phyloP scores from a whole-genome alignment of 37 sponge, comb jelly and placozoan genomes.

The Ianthella basta region DNA sequence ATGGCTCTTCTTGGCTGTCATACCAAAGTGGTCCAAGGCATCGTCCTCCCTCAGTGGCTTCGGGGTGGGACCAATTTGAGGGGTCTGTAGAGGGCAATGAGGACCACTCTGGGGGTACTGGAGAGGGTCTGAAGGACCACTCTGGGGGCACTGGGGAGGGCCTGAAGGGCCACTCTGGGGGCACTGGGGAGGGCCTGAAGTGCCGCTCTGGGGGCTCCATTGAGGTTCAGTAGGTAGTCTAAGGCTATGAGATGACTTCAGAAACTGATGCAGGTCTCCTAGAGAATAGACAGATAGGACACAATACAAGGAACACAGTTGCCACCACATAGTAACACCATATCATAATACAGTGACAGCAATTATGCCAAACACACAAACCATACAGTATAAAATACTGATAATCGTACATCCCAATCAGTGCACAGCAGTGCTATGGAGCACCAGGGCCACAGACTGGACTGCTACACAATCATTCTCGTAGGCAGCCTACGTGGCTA shows the following conservation, averaged over 20 bases:
- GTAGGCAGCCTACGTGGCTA: too few species aligned
- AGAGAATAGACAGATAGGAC: neutral
- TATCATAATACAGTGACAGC: too few species aligned
- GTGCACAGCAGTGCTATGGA: too few species aligned
- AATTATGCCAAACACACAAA: too few species aligned
- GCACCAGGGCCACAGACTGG: too few species aligned
- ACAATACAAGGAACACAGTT: neutral
- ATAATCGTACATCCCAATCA: too few species aligned
- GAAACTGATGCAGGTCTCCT: neutral
- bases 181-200: neutral
- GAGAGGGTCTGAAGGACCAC: neutral
- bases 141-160: neutral
- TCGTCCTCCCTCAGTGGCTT: neutral
- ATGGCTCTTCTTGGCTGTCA: conserved; percentile 60
- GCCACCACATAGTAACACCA: neutral
- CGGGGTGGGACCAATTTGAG: neutral
- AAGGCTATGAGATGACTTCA: neutral
- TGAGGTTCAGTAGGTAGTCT: too few species aligned
- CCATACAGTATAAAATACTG: too few species aligned
- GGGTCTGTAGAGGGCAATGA: neutral
- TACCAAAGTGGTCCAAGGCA: conserved; percentile 37
- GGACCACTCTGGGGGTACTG: neutral
- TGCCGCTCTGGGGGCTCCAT: neutral
- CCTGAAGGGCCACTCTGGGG: neutral
- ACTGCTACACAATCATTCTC: too few species aligned